Percentiles rank a stretch among this genome's conserved stretches.
These are phyloP conservation scores for Oxyteleia sp. DNA, from an alignment of 2,888 invertebrate species.

Conservation along the genomic window DNA sequence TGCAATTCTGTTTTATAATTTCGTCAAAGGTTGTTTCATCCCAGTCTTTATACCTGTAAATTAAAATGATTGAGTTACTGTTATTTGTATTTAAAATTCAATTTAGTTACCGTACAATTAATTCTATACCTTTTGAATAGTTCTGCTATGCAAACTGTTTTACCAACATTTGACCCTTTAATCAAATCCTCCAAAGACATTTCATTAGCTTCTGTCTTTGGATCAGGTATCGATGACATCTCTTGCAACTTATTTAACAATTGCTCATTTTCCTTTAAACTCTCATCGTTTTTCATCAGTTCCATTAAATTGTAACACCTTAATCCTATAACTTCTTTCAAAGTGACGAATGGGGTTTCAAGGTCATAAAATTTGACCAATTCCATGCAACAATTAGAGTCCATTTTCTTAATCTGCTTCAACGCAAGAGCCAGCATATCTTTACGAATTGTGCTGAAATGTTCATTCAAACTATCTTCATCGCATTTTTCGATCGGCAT, in stretches of 20 bases:
- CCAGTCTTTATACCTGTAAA: conserved; percentile 80
- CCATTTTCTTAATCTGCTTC: conserved; percentile 80
- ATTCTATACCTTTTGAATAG: conserved; percentile 74
- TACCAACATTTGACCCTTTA: conserved; percentile 72
- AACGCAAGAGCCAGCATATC: conserved; percentile 78
- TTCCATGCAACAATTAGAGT: conserved; percentile 80
- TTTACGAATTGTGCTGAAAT: conserved; percentile 73
- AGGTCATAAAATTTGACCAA: conserved; percentile 82
- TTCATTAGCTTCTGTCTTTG: conserved; percentile 32
- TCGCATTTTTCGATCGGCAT: conserved; percentile 71
- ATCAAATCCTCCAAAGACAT: conserved; percentile 78
- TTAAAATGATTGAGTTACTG: too few relatives aligned
- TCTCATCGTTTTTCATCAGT: conserved; percentile 71
- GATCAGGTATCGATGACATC: conserved; percentile 79
- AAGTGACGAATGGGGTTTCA: conserved; percentile 77
- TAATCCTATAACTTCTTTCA: conserved; percentile 82
- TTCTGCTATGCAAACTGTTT: conserved; percentile 75
- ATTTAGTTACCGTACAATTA: too few relatives aligned
- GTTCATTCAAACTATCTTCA: conserved; percentile 47
- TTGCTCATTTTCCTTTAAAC: conserved; percentile 75
- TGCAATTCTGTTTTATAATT: conserved; percentile 66
- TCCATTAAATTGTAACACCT: conserved; percentile 81
- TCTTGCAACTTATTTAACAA: conserved; percentile 79
- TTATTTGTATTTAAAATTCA: too few relatives aligned
- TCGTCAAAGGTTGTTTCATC: conserved; percentile 75